These are phyloP conservation scores for Dendronephthya gigantea DNA, from an alignment of 64 coral and sea anemone genomes.

Conservation along the genomic window DNA sequence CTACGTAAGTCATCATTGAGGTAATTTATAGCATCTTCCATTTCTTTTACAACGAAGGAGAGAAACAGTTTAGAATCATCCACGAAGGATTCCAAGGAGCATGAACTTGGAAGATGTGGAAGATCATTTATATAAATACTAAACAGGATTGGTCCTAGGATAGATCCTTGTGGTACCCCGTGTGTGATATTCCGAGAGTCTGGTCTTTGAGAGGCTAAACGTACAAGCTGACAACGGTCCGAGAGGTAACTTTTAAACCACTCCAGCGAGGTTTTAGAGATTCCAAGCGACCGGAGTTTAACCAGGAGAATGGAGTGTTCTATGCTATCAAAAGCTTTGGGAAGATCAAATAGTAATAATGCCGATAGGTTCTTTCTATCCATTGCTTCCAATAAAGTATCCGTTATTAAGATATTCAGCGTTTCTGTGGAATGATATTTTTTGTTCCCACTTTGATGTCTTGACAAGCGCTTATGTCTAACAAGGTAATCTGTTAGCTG, in stretches of 20 bases:
- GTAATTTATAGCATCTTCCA: not conserved
- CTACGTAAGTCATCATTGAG: not conserved
- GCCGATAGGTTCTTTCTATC: conserved; percentile 26
- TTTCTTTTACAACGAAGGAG: not conserved
- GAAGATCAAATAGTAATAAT: conserved; percentile 6
- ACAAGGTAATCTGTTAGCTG: conserved; percentile 12
- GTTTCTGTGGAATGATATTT: conserved; percentile 28
- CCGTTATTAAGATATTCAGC: conserved; percentile 4
- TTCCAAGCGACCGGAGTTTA: conserved; percentile 34
- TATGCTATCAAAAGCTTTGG: conserved; percentile 33
- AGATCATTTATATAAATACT: conserved; percentile 35
- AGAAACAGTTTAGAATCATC: conserved; percentile 24
- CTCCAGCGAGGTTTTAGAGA: conserved; percentile 20
- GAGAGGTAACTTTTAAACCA: conserved; percentile 48
- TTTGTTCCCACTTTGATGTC: conserved; percentile 33
- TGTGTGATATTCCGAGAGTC: conserved; percentile 9
- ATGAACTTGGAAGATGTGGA: not conserved
- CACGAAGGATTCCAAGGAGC: conserved; percentile 20
- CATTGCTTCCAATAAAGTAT: conserved; percentile 29
- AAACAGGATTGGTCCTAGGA: conserved; percentile 14
- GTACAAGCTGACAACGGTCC: conserved; percentile 11
- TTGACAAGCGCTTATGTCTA: not conserved
- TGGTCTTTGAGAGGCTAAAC: conserved; percentile 9
- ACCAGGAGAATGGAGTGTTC: conserved; percentile 13
- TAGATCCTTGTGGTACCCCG: conserved; percentile 33